Percentiles rank a stretch among this genome's conserved stretches.
These are phyloP conservation scores for Diadegma fenestrale DNA, from an alignment of 2,888 invertebrate species.

Conservation along the genomic window DNA sequence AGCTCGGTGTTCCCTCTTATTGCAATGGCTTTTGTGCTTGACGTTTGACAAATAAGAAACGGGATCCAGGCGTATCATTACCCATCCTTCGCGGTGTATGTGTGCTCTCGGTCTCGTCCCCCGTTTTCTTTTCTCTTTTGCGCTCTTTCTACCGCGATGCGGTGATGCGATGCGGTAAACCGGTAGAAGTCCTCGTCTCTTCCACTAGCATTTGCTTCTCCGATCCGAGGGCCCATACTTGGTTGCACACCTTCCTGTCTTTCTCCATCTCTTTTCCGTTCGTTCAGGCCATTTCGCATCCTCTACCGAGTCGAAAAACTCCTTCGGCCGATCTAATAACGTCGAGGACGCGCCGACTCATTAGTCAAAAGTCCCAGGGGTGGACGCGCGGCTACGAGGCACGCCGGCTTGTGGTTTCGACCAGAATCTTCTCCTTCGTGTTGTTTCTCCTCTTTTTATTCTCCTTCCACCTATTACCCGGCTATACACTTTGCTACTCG, in stretches of 20 bases:
- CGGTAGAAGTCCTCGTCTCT: conserved; percentile 48
- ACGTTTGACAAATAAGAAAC: conserved; percentile 85
- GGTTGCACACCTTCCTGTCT: conserved; percentile 61
- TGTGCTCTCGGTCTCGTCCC: conserved; percentile 49
- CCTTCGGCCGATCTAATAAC: conserved; percentile 84
- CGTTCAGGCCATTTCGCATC: conserved; percentile 68
- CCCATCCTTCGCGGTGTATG: conserved; percentile 81
- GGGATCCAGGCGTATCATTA: conserved; percentile 84
- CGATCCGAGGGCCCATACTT: conserved; percentile 46
- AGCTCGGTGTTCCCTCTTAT: conserved; percentile 75
- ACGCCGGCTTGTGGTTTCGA: conserved; percentile 53
- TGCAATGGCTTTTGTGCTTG: conserved; percentile 80
- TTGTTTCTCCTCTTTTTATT: conserved; percentile 18
- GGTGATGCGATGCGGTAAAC: conserved; percentile 60
- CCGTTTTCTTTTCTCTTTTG: conserved; percentile 38
- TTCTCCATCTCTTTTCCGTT: conserved; percentile 48
- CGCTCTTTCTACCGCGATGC: conserved; percentile 49
- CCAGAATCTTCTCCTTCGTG: conserved; percentile 57
- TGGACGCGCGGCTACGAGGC: conserved; percentile 60
- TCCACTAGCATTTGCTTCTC: conserved; percentile 32
- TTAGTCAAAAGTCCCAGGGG: conserved; percentile 82
- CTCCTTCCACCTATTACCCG: conserved; percentile 58
- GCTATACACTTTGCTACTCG: conserved; percentile 24
- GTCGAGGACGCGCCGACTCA: conserved; percentile 84
- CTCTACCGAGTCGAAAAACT: conserved; percentile 78